Evolutionary conservation across 2,888 invertebrate species (phyloP), one percentile per base, ranked within the genome.

Genomic region (Pinctada fucata): DNA sequence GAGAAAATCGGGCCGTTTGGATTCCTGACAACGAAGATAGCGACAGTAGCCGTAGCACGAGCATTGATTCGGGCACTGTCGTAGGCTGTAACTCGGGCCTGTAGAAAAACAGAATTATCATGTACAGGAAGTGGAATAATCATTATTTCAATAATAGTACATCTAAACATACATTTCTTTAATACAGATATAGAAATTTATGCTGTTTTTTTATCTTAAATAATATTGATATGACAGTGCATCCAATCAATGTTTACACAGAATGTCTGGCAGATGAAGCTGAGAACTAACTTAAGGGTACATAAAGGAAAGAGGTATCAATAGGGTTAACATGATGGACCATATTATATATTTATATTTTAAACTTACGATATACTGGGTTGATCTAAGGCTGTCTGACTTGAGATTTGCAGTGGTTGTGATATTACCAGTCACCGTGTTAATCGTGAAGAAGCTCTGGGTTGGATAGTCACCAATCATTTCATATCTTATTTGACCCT

Each of bases 381-480:
- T 76, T 5, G 80, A 78, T 65, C 85, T 82, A 13, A 81, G 71
- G 48, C 76, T 80, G 79, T 87, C 88, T 6, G 80, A 76, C 66
- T 85, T 81, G 67, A 88, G 76, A 69, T 75, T 82, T 50, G 71
- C 78, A 10, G 69, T 78, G 8, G 84, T 84, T 31, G 82, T 79
- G 45, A 88, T 82, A 8, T 79, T 63, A 58, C 89, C 89, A 52
- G 80, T 81, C 1, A 76, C 13, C 0, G 74, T 51, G 73, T 88
- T 80, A 3, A 89, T 8, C 0, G 6, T 65, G 85, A 91, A 91
- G 85, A 90, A 90, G 63, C 86, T 86, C 80, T 85, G 86, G 2
- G 88, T 85, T 6, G 90, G 90, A 78, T 88, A 90, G 66, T 87
- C 88, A 6, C 91, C 91, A 45, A 88, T 86, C 58, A 91, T 58